Conservation (phyloP, 1,140 invertebrate species). For the Bathynomus jamesi region DNA sequence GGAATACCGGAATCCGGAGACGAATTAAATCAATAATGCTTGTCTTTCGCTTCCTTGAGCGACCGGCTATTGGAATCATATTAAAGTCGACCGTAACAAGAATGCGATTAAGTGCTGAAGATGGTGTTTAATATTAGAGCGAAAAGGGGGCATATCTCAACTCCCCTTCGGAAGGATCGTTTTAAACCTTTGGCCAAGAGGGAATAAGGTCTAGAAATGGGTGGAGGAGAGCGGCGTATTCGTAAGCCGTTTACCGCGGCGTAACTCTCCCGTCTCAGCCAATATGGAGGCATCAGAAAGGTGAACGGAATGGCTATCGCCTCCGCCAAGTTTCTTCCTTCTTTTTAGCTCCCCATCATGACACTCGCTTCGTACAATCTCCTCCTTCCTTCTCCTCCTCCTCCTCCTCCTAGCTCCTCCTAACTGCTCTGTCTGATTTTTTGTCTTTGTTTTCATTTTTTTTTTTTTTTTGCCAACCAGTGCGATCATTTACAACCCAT, state of each 20-base stretch:
- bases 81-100: conserved; percentile 37
- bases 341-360: background rate
- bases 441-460: too few species aligned
- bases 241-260: too few species aligned
- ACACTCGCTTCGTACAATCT: too few species aligned
- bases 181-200: too few species aligned
- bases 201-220: too few species aligned
- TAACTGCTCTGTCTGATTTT: too few species aligned
- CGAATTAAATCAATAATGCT: conserved; percentile 31
- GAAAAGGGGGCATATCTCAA: conserved; percentile 18
- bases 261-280: conserved; percentile 28
- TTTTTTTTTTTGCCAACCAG: too few species aligned
- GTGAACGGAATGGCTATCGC: conserved; percentile 28
- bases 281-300: conserved; percentile 36
- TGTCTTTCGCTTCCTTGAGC: conserved; percentile 32
- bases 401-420: too few species aligned
- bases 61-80: conserved; percentile 36
- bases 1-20: background rate
- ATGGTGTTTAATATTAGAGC: conserved; percentile 35
- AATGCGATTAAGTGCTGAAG: conserved; percentile 37
- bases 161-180: too few species aligned
- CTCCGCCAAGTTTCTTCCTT: conserved; percentile 10
- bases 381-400: too few species aligned
- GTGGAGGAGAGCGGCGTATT: too few species aligned
- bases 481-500: too few species aligned